phyloP scores from a whole-genome alignment of 2,797 vertebrate genomes.

The Oreortyx pictus region DNA sequence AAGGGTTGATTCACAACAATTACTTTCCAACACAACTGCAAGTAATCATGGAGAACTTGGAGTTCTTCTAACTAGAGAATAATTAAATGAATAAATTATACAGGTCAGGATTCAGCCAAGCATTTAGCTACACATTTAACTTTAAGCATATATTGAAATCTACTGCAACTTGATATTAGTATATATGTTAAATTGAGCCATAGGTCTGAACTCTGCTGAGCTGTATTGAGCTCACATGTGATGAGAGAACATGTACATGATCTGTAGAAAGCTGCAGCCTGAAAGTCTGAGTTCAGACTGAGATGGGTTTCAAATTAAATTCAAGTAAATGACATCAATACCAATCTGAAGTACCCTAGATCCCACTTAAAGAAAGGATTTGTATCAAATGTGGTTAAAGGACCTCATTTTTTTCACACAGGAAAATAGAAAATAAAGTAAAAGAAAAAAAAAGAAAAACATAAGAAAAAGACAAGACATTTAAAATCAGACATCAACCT shows the following conservation, averaged over 20 bases:
- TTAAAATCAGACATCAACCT: neutral
- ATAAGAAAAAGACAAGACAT: neutral
- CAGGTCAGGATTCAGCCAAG: slow-evolving; percentile 24
- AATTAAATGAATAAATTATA: slow-evolving; percentile 41
- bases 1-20: neutral
- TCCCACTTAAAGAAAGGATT: neutral
- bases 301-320: neutral
- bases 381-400: neutral
- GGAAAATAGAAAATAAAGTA: neutral
- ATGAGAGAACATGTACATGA: neutral
- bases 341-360: neutral
- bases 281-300: neutral
- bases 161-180: neutral
- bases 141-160: neutral
- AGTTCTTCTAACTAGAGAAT: slow-evolving; percentile 9
- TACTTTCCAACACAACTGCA: slow-evolving; percentile 31
- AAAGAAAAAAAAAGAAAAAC: neutral
- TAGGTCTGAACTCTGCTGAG: neutral
- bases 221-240: neutral
- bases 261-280: neutral
- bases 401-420: neutral
- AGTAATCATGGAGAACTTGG: neutral
- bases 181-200: neutral
- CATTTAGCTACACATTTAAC: slow-evolving; percentile 34
- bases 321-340: neutral